Conservation (phyloP, 2,888 invertebrate genomes). For the Andrena haemorrhoa region DNA sequence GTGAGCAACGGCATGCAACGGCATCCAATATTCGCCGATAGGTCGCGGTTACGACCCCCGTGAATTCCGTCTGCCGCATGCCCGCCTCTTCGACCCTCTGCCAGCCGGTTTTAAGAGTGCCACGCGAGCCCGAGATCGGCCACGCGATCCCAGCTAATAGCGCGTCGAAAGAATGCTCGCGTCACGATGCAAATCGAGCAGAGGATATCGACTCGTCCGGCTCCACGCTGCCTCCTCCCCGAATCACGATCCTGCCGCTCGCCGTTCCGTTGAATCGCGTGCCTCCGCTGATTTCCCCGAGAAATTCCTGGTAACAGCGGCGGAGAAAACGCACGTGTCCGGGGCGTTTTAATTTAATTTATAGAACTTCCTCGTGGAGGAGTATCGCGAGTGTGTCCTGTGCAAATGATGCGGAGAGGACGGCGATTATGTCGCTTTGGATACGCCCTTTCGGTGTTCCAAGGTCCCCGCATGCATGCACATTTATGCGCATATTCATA, state of each 20-base stretch:
- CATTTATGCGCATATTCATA: slow-evolving; percentile 67
- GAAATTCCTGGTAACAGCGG: no score
- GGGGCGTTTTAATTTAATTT: slow-evolving; percentile 43
- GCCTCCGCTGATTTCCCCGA: no score
- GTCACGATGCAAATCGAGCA: not conserved
- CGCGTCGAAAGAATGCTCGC: slow-evolving; percentile 34
- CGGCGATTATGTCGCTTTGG: slow-evolving; percentile 54
- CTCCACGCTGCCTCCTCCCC: no score
- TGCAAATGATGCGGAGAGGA: slow-evolving; percentile 47
- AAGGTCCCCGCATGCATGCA: slow-evolving; percentile 53
- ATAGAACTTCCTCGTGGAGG: slow-evolving; percentile 14
- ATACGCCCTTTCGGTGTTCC: slow-evolving; percentile 54
- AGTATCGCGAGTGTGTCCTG: slow-evolving; percentile 42
- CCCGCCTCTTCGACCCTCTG: slow-evolving; percentile 59
- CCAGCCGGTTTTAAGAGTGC: slow-evolving; percentile 69
- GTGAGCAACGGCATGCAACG: slow-evolving; percentile 82
- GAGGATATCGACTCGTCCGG: no score
- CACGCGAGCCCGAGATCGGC: slow-evolving; percentile 56
- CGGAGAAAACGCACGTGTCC: no score
- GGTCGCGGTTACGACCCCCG: slow-evolving; percentile 82
- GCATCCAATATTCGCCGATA: slow-evolving; percentile 83
- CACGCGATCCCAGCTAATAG: slow-evolving; percentile 36
- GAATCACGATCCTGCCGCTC: no score
- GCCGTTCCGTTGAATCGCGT: no score
- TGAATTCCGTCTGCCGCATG: slow-evolving; percentile 79